phyloP scores from a whole-genome alignment of 2,888 invertebrate species.

The Hipparchia sbordonii region DNA sequence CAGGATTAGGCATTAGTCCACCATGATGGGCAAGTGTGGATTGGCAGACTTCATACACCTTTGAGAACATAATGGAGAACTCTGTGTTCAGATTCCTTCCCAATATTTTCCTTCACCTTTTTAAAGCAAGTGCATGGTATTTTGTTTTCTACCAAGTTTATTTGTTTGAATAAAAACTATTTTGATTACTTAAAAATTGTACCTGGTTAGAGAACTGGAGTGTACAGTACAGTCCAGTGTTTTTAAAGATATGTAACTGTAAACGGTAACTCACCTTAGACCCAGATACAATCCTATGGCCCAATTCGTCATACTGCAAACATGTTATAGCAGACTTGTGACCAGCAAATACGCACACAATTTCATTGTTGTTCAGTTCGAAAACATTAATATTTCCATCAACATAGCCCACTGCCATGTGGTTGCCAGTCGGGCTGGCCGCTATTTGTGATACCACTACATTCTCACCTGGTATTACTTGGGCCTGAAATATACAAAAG shows the following conservation, averaged over 20 bases:
- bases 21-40: no score
- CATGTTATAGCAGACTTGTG: constrained; percentile 93
- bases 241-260: no score
- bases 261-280: constrained; percentile 84
- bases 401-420: constrained; percentile 95
- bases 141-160: no score
- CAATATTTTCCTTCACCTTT: no score
- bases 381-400: constrained; percentile 95
- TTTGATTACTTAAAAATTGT: no score
- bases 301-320: constrained; percentile 91
- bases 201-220: background rate
- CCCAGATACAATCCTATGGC: constrained; percentile 94
- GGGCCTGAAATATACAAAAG: constrained; percentile 77
- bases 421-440: constrained; percentile 88
- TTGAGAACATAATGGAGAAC: no score
- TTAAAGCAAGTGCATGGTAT: background rate
- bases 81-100: no score
- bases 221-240: background rate
- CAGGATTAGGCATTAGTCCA: no score
- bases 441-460: constrained; percentile 90
- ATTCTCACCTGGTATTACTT: constrained; percentile 91
- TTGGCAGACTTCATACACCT: no score
- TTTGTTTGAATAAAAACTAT: no score
- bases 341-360: constrained; percentile 89
- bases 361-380: constrained; percentile 88